Base-by-base conservation (phyloP, 1,140 invertebrate species). In the Camponotus floridanus region DNA sequence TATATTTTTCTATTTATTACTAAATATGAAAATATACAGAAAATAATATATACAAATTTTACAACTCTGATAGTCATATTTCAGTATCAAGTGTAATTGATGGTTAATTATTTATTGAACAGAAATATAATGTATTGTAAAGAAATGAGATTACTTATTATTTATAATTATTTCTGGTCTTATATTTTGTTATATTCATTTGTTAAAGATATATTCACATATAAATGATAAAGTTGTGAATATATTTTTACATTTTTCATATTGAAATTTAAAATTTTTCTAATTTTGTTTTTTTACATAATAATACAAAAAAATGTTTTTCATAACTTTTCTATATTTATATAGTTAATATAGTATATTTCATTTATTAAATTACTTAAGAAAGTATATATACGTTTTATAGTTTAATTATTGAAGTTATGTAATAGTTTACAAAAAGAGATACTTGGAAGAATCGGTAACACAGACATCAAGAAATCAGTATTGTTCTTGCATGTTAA, bases 371-470 rank as follows among this genome's bases (percentile, higher is more conserved):
- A 67, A 55, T 55, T 67, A 21, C n/a, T 42, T 57, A 5, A 57
- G 68, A 57, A 57, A 57, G n/a, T 33, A 68, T 9, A 57, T 68
- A 26, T 48, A 9, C 1, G 26, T 31, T 6, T 57, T 8, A 55
- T 36, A 6, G 42, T 67, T 31, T 4, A 85, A 48, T 74, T 59
- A 71, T 31, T 42, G 3, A 51, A 55, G 31, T 88, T 51, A 62
- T 6, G 74, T 36, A 79, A 79, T 67, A 55, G 7, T 79, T 57
- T 13, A 65, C 1, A 45, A 57, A 80, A 61, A 31, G 62, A 59
- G 62, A 59, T 51, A 85, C 31, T 62, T 39, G 81, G 64, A 67
- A 88, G 57, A 68, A 68, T 55, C 61, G n/a, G 21, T 84, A 51
- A 84, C n/a, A 33, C 31, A 39, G 33, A 76, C 0, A 36, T 45